Percentiles rank a stretch among this genome's conserved stretches.
Conservation (phyloP, 2,888 invertebrate genomes). For the Perithous albicinctus region DNA sequence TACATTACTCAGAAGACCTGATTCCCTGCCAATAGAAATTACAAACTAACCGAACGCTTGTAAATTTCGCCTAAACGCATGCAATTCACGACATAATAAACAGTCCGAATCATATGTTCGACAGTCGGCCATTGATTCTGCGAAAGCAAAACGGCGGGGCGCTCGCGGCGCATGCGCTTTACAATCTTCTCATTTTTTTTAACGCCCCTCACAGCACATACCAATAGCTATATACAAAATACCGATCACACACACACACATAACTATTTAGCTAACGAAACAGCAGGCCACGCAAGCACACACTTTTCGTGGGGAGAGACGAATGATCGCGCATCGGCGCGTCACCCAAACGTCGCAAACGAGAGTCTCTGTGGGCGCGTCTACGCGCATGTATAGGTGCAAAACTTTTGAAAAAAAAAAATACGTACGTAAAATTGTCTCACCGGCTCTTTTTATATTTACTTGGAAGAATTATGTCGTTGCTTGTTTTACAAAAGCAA, state of each 20-base stretch:
- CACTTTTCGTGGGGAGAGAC: conserved; percentile 2
- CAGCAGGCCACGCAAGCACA: background rate
- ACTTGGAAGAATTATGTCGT: background rate
- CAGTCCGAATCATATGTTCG: conserved; percentile 36
- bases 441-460: background rate
- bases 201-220: conserved; percentile 2
- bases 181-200: background rate
- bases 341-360: conserved; percentile 35
- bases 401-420: background rate
- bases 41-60: background rate
- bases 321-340: conserved; percentile 48
- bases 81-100: background rate
- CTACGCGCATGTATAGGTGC: conserved; percentile 13
- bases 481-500: background rate
- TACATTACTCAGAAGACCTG: background rate
- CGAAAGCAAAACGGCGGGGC: background rate
- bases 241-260: background rate
- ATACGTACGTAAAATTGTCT: background rate
- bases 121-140: conserved; percentile 24
- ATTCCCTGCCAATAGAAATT: background rate
- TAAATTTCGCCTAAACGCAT: background rate
- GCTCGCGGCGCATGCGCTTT: conserved; percentile 4
- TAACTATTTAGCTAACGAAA: background rate
- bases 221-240: background rate
- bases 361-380: conserved; percentile 9